Conservation (phyloP, 2,113 vertebrate genomes). For the Sinocyclocheilus anshuiensis region DNA sequence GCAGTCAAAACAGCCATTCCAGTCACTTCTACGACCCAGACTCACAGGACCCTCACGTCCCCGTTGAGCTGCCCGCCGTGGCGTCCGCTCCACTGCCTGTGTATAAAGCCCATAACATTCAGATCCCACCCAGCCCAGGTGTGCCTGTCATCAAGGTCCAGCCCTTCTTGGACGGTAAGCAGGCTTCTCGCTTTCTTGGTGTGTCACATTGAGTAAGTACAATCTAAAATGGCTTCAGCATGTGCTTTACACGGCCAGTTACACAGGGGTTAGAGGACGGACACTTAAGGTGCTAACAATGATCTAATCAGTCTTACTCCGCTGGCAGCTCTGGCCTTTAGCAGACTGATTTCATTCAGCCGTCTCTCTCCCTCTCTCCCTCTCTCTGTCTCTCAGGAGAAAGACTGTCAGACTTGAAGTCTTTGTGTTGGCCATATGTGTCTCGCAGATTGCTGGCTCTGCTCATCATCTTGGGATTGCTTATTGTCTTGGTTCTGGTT, state of each 20-base stretch:
- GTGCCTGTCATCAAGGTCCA: constrained; percentile 59
- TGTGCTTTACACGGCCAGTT: neutral
- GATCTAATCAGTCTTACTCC: constrained; percentile 35
- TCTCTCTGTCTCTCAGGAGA: constrained; percentile 46
- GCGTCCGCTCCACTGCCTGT: constrained; percentile 40
- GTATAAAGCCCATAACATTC: constrained; percentile 35
- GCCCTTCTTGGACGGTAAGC: constrained; percentile 57
- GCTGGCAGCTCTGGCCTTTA: neutral
- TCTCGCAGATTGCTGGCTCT: constrained; percentile 47
- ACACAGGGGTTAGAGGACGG: neutral
- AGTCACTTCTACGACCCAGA: neutral
- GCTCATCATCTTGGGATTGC: constrained; percentile 44
- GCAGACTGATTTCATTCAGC: constrained; percentile 16
- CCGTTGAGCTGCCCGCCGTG: neutral
- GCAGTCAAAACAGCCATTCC: constrained; percentile 33
- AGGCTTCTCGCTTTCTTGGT: neutral
- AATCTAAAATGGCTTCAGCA: neutral
- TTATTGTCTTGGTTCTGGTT: constrained; percentile 48
- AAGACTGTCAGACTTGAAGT: constrained; percentile 29
- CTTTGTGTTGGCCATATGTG: constrained; percentile 41
- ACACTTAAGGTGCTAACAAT: neutral
- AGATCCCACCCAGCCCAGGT: constrained; percentile 28
- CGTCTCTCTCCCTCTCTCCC: constrained; percentile 7
- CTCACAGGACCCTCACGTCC: constrained; percentile 51
- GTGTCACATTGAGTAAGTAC: neutral